phyloP scores from a whole-genome alignment of 1,140 invertebrate genomes.

The Pseudomyrmex cubaensis region DNA sequence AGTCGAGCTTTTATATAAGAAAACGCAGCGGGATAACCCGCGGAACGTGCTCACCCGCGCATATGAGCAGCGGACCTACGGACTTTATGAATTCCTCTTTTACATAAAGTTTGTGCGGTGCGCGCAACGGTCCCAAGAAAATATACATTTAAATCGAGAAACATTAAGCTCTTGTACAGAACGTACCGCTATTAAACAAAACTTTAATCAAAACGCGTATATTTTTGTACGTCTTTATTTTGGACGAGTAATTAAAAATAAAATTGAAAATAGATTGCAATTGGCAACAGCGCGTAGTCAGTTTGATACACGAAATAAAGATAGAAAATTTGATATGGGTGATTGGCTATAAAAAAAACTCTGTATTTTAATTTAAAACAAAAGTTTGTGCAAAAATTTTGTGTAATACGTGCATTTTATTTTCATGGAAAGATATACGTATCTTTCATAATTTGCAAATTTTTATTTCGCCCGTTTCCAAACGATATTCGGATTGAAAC shows the following conservation, averaged over 20 bases:
- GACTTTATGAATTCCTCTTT: conserved; percentile 46
- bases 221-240: conserved; percentile 35
- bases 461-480: too few species aligned
- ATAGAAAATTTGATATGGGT: conserved; percentile 34
- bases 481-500: too few species aligned
- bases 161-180: conserved; percentile 20
- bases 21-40: conserved; percentile 42
- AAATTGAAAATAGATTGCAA: conserved; percentile 54
- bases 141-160: conserved; percentile 21
- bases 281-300: conserved; percentile 9
- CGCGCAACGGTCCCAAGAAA: conserved; percentile 1
- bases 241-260: conserved; percentile 25
- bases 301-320: conserved; percentile 3
- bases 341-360: conserved; percentile 45
- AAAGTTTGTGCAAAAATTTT: conserved; percentile 43
- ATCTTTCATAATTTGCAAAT: too few species aligned
- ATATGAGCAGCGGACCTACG: conserved; percentile 17
- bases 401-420: not conserved
- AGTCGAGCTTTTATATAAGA: conserved; percentile 56
- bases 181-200: conserved; percentile 2
- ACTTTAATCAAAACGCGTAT: conserved; percentile 16
- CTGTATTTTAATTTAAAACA: conserved; percentile 31
- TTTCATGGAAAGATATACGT: not conserved
- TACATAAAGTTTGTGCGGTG: not conserved
- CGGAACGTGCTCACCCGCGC: conserved; percentile 24